Percentiles rank a stretch among this genome's conserved stretches.
Conservation (phyloP, 1,140 invertebrate genomes). For the Orchestia grillus region DNA sequence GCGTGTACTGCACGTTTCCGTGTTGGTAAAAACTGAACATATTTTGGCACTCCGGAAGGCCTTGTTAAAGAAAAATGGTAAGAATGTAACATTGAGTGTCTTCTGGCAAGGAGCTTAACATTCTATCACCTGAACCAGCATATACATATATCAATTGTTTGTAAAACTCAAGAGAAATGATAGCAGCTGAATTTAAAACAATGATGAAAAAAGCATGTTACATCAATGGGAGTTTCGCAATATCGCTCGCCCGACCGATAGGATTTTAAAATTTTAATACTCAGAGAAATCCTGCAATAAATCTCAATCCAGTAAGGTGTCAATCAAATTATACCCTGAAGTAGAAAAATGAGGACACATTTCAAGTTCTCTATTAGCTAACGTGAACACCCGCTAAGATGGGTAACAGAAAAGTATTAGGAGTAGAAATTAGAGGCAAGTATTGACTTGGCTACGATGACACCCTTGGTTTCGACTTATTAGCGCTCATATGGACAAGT, state of each 20-base stretch:
- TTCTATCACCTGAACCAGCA: too few species aligned
- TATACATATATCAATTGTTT: background rate
- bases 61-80: too few species aligned
- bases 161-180: background rate
- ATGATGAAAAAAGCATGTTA: background rate
- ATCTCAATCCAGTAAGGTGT: background rate
- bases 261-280: background rate
- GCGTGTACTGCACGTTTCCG: too few species aligned
- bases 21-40: too few species aligned
- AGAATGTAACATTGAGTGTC: too few species aligned
- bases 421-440: slow-evolving; percentile 11
- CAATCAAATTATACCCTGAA: background rate
- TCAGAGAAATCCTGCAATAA: background rate
- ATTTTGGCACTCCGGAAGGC: too few species aligned
- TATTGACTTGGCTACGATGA: background rate
- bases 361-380: background rate
- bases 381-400: background rate
- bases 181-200: background rate
- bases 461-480: background rate
- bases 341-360: background rate
- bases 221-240: background rate
- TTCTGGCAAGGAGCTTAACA: too few species aligned
- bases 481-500: background rate
- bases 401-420: background rate
- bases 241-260: background rate